Percentiles rank a stretch among this genome's conserved stretches.
Evolutionary conservation across 2,888 invertebrate species (phyloP).

Genomic region (Thymelicus sylvestris): DNA sequence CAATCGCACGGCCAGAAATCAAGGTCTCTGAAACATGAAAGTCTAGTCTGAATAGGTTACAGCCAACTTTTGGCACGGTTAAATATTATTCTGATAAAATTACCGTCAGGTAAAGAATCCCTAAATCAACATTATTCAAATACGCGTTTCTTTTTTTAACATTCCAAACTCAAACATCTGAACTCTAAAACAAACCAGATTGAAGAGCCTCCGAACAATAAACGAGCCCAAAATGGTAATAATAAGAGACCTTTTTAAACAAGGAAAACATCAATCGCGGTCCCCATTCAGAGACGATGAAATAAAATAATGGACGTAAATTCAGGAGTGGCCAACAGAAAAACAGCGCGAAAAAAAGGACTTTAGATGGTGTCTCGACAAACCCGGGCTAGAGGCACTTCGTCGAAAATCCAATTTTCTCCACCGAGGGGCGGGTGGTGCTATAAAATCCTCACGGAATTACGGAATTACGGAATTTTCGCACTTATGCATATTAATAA

Average conservation of each 20-base stretch:
- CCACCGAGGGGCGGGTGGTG: constrained; percentile 40
- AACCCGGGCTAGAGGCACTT: constrained; percentile 76
- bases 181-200: constrained; percentile 18
- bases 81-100: too few species aligned
- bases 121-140: background rate
- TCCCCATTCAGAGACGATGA: constrained; percentile 34
- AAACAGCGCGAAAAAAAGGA: constrained; percentile 48
- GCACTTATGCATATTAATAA: constrained; percentile 71
- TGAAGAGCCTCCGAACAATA: constrained; percentile 27
- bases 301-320: constrained; percentile 37
- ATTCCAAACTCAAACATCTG: constrained; percentile 10
- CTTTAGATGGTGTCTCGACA: constrained; percentile 68
- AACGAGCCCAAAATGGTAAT: constrained; percentile 32
- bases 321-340: constrained; percentile 38
- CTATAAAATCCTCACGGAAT: constrained; percentile 36
- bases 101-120: too few species aligned
- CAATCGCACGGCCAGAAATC: too few species aligned
- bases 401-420: constrained; percentile 81
- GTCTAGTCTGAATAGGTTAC: too few species aligned
- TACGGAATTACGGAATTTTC: constrained; percentile 61
- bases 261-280: constrained; percentile 37
- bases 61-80: too few species aligned
- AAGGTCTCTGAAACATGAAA: too few species aligned
- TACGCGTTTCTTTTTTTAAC: background rate
- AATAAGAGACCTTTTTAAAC: constrained; percentile 35